Percentiles rank a stretch among this genome's conserved stretches.
These are phyloP conservation scores for Gastrophryne carolinensis DNA, from an alignment of 2,797 vertebrate genomes.

Conservation along the genomic window DNA sequence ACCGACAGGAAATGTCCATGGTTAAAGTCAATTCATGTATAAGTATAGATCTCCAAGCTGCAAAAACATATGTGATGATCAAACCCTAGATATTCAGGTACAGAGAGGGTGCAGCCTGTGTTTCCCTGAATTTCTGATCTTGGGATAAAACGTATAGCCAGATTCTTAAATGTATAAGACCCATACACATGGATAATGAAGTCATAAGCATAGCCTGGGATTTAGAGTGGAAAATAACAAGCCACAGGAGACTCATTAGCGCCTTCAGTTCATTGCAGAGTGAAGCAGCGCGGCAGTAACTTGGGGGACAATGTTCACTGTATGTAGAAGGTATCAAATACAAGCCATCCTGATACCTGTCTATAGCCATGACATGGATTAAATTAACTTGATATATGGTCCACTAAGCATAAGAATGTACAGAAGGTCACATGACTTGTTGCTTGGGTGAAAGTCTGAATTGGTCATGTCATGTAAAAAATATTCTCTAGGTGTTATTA, in stretches of 20 bases:
- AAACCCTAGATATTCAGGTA: constrained; percentile 29
- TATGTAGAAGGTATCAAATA: not conserved
- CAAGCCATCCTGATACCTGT: constrained; percentile 1
- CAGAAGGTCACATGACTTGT: not conserved
- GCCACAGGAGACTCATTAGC: constrained; percentile 47
- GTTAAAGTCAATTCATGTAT: too few species aligned
- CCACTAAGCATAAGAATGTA: not conserved
- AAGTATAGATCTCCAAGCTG: not conserved
- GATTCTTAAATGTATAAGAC: constrained; percentile 28
- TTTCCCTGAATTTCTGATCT: constrained; percentile 23
- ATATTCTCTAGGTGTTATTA: not conserved
- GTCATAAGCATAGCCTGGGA: constrained; percentile 26
- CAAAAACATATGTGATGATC: constrained; percentile 7
- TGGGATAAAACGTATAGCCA: constrained; percentile 14
- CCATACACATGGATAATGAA: constrained; percentile 21
- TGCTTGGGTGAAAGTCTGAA: not conserved
- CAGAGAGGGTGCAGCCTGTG: constrained; percentile 15
- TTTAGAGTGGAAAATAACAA: constrained; percentile 45
- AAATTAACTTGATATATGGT: constrained; percentile 18
- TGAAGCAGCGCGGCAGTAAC: not conserved
- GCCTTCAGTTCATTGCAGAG: constrained; percentile 10
- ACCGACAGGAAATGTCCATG: too few species aligned
- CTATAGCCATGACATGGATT: constrained; percentile 2
- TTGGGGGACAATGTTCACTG: constrained; percentile 14
- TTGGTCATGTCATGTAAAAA: not conserved